Percentiles rank a stretch among this genome's conserved stretches.
phyloP scores from a whole-genome alignment of 1,140 invertebrate genomes.

The Holcopasites calliopsidis region DNA sequence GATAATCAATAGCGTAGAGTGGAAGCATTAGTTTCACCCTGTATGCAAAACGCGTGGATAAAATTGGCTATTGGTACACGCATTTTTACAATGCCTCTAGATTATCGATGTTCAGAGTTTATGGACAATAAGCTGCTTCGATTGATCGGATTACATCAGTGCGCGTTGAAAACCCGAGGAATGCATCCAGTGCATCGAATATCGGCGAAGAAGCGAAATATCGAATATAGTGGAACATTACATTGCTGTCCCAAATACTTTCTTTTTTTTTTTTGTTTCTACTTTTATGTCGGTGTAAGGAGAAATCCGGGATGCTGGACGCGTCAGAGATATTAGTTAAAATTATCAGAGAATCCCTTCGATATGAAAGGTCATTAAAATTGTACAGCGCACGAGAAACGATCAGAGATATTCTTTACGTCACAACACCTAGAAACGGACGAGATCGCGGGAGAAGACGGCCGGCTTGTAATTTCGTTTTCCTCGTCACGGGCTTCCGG shows the following conservation, averaged over 20 bases:
- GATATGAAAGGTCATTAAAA: too few relatives aligned
- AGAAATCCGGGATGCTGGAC: background rate
- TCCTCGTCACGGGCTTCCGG: slow-evolving; percentile 62
- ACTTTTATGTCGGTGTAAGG: too few relatives aligned
- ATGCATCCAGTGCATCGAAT: background rate
- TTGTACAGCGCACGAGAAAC: too few relatives aligned
- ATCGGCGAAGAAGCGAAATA: background rate
- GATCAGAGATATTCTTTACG: too few relatives aligned
- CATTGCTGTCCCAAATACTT: background rate
- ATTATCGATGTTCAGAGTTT: slow-evolving; percentile 7
- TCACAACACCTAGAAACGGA: slow-evolving; percentile 59
- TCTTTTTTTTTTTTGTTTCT: background rate
- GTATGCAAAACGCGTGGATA: background rate
- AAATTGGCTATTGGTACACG: slow-evolving; percentile 8
- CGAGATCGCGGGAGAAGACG: slow-evolving; percentile 51
- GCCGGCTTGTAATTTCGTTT: slow-evolving; percentile 66
- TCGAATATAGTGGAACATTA: background rate
- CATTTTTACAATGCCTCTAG: slow-evolving; percentile 10
- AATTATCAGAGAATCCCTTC: background rate
- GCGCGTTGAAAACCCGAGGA: background rate
- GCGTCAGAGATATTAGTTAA: background rate
- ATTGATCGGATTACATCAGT: slow-evolving; percentile 23
- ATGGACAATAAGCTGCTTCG: background rate
- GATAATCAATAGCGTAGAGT: background rate
- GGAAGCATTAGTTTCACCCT: background rate